phyloP scores from a whole-genome alignment of 2,888 invertebrate species.

The Polydesmus complanatus region DNA sequence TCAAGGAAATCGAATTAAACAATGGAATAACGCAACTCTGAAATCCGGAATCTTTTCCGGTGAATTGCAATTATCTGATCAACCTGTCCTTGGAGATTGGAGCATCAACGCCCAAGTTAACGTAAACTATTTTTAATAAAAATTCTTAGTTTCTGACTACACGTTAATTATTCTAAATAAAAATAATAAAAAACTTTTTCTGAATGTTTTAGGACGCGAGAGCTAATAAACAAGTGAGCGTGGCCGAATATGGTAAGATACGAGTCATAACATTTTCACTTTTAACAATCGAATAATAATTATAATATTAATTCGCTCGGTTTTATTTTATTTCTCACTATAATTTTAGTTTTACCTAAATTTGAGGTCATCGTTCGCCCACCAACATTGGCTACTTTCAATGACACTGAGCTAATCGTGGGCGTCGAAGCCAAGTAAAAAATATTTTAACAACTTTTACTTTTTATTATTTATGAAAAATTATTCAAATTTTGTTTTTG shows the following conservation, averaged over 20 bases:
- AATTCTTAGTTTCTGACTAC: too few species aligned
- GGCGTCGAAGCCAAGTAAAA: slow-evolving; percentile 34
- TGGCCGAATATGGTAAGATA: slow-evolving; percentile 1
- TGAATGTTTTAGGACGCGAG: not conserved
- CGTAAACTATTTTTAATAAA: too few species aligned
- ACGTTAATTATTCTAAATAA: too few species aligned
- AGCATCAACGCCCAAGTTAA: slow-evolving; percentile 27
- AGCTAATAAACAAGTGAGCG: slow-evolving; percentile 24
- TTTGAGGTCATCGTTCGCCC: slow-evolving; percentile 37
- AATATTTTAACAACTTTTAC: not conserved
- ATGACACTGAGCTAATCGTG: slow-evolving; percentile 30
- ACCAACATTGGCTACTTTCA: slow-evolving; percentile 32
- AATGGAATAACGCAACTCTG: slow-evolving; percentile 24
- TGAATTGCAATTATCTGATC: slow-evolving; percentile 26
- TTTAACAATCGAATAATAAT: not conserved
- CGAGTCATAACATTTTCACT: slow-evolving; percentile 11
- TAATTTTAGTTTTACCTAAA: slow-evolving; percentile 35
- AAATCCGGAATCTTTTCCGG: slow-evolving; percentile 25
- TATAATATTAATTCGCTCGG: not conserved
- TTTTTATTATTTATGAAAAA: not conserved
- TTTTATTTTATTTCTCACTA: slow-evolving; percentile 11
- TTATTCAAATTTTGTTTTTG: not conserved
- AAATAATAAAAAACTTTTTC: too few species aligned
- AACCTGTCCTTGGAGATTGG: slow-evolving; percentile 32
- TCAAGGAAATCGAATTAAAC: slow-evolving; percentile 30